Percentiles rank a stretch among this genome's conserved stretches.
These are phyloP conservation scores for Kradibia gibbosae DNA, from an alignment of 1,140 invertebrate genomes.

Conservation along the genomic window DNA sequence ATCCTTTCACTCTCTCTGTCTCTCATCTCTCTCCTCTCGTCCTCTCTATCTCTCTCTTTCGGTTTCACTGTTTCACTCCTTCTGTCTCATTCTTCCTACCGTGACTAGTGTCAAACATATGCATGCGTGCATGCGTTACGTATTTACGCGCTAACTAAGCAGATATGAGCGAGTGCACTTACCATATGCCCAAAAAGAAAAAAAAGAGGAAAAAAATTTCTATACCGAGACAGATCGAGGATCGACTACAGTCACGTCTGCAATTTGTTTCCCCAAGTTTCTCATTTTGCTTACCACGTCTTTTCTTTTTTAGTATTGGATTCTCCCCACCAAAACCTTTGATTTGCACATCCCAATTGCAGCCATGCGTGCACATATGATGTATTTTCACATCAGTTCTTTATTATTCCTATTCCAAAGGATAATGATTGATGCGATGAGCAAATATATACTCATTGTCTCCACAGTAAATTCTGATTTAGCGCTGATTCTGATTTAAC, in stretches of 20 bases:
- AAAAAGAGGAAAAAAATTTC: slow-evolving; percentile 23
- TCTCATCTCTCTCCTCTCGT: slow-evolving; percentile 46
- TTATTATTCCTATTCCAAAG: slow-evolving; percentile 19
- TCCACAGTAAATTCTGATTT: not conserved
- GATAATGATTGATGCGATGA: slow-evolving; percentile 28
- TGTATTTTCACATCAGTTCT: not conserved
- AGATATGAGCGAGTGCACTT: slow-evolving; percentile 20
- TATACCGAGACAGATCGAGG: slow-evolving; percentile 9
- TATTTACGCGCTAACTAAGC: slow-evolving; percentile 49
- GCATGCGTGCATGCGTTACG: slow-evolving; percentile 27
- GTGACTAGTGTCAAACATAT: slow-evolving; percentile 45
- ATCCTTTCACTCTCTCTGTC: slow-evolving; percentile 45
- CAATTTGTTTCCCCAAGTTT: slow-evolving; percentile 44
- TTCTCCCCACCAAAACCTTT: slow-evolving; percentile 10
- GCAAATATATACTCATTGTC: not conserved
- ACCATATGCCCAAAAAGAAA: slow-evolving; percentile 43
- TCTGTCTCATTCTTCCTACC: slow-evolving; percentile 9
- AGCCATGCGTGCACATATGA: not conserved
- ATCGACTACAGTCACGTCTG: not conserved
- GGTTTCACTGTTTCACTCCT: slow-evolving; percentile 41
- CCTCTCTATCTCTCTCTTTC: slow-evolving; percentile 43
- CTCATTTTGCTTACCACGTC: too few relatives aligned
- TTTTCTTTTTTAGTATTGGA: too few relatives aligned
- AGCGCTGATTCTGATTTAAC: not conserved
- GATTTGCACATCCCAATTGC: not conserved